These are phyloP conservation scores for Prunella strophiata DNA, from an alignment of 2,797 vertebrate species.

Conservation along the genomic window DNA sequence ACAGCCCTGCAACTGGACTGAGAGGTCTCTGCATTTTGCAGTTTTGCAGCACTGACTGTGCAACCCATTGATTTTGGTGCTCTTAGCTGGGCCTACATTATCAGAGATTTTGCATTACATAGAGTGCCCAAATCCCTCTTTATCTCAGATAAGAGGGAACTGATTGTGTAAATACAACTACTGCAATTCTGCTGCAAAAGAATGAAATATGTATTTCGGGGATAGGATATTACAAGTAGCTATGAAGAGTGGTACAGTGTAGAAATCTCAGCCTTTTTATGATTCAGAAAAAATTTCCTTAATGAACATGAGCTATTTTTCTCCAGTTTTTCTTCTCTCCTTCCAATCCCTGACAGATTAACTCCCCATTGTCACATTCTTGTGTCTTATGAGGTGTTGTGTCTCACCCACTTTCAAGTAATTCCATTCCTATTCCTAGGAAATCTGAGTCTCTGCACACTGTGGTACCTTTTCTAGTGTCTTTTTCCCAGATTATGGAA, in stretches of 20 bases:
- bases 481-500: neutral
- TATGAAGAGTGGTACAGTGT: neutral
- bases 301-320: neutral
- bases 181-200: neutral
- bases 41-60: rapidly evolving
- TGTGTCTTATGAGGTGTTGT: neutral
- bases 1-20: neutral
- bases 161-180: neutral
- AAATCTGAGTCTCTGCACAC: neutral
- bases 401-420: neutral
- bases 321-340: neutral
- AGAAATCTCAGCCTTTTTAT: neutral
- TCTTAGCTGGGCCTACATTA: neutral
- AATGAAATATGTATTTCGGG: neutral
- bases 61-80: neutral
- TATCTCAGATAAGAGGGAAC: neutral
- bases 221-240: neutral
- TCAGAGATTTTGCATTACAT: neutral
- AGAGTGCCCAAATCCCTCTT: neutral
- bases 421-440: neutral
- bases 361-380: neutral
- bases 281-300: neutral
- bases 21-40: neutral
- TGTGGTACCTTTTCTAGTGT: neutral
- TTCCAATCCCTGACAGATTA: neutral